Evolutionary conservation across 37 sponge, comb jelly and placozoan genomes (phyloP).

Genomic region (Beroe ovata): DNA sequence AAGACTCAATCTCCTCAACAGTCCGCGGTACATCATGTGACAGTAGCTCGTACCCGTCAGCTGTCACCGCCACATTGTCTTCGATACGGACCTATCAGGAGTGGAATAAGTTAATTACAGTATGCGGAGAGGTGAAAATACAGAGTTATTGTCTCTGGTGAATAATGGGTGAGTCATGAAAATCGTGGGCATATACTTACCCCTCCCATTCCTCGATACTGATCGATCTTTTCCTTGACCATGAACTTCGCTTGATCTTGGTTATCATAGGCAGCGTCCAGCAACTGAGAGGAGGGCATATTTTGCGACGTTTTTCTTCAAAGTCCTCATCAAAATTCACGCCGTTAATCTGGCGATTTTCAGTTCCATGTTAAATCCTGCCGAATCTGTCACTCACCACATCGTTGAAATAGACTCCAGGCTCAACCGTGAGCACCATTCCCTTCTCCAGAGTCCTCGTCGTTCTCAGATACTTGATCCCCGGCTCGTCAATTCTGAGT

Average conservation of each 20-base stretch:
- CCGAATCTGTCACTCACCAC: too few species aligned
- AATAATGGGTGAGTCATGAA: too few species aligned
- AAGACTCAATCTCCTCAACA: constrained; percentile 90
- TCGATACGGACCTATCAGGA: constrained; percentile 86
- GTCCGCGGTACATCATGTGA: constrained; percentile 87
- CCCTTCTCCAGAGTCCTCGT: constrained; percentile 84
- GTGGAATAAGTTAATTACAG: too few species aligned
- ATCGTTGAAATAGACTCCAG: constrained; percentile 92
- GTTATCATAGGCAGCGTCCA: constrained; percentile 78
- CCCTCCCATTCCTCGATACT: constrained; percentile 84
- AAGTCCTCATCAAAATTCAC: too few species aligned
- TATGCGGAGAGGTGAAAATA: too few species aligned
- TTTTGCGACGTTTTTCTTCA: too few species aligned
- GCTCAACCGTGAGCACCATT: constrained; percentile 98
- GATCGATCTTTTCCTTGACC: constrained; percentile 75
- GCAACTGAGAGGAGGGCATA: constrained; percentile 69
- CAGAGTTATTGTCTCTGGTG: too few species aligned
- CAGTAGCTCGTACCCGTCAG: constrained; percentile 81
- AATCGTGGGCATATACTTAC: too few species aligned
- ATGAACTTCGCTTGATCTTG: constrained; percentile 84
- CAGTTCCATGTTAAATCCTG: too few species aligned
- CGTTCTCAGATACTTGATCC: constrained; percentile 81
- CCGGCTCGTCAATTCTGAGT: constrained; percentile 73
- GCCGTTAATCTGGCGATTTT: too few species aligned
- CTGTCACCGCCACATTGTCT: constrained; percentile 85